Base-by-base conservation (phyloP, 2,797 vertebrate species). In the Pseudochaenichthys georgianus region DNA sequence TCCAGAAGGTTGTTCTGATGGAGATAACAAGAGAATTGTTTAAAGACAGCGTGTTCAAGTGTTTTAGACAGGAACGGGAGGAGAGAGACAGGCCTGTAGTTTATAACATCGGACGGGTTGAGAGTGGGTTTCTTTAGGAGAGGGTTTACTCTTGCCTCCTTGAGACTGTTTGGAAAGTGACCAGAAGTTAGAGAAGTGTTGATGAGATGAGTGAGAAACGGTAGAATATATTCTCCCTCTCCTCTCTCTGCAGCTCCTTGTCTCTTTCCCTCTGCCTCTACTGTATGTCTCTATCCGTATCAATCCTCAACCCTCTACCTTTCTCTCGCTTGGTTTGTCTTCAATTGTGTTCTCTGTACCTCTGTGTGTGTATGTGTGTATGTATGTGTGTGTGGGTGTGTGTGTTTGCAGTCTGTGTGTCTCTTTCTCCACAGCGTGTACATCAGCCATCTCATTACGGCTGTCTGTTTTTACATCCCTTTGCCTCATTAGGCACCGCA, bases 401-500 rank as follows among this genome's bases (percentile, higher is more conserved):
- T 62, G 34, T 64, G 61, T 72, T 2, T 45, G 19, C 48, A 23
- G 50, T 68, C 57, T 53, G 50, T 67, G 47, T 80, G 73, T 82
- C 64, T 83, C 75, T 73, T 62, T 82, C 72, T 87, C 80, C 51
- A 71, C 88, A 86, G 87, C 73, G 41, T 90, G 87, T 94, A 93
- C 91, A 93, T 94, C 92, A 94, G 91, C 92, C 83, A 88, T 93
- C 92, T 94, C 93, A 94, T 95, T 94, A 94, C 89, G 83, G 89
- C 85, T 93, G 92, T 91, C 93, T 93, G 93, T 94, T 93, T 94
- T 92, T 95, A 93, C 92, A 94, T 94, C 88, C 85, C 82, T 85
- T 92, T 91, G 92, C 91, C 93, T 95, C 94, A 94, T 95, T 95
- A 95, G 89, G 88, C 90, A 80, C 89, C 85, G 62, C 87, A 87